These are phyloP conservation scores for Pammene fasciana DNA, from an alignment of 2,888 invertebrate species.

Conservation along the genomic window DNA sequence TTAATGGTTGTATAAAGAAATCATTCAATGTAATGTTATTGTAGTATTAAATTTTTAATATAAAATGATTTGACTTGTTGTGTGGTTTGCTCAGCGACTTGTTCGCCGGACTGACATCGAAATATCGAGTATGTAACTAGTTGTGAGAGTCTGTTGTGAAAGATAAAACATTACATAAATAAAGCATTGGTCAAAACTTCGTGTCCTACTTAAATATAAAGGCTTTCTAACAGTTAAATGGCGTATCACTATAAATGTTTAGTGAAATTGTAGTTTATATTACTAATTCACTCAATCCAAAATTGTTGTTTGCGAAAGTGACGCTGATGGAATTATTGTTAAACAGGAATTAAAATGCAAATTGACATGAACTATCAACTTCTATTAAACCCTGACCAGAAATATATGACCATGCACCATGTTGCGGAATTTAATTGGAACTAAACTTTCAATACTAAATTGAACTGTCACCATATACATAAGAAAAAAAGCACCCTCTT, in stretches of 20 bases:
- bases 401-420: too few relatives aligned
- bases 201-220: slow-evolving; percentile 12
- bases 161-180: background rate
- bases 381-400: too few relatives aligned
- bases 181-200: background rate
- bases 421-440: too few relatives aligned
- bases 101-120: slow-evolving; percentile 26
- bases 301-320: background rate
- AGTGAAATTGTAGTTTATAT: background rate
- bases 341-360: background rate
- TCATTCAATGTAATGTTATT: slow-evolving; percentile 30
- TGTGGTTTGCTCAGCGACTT: slow-evolving; percentile 10
- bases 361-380: background rate
- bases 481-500: too few relatives aligned
- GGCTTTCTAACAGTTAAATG: background rate
- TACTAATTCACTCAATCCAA: background rate
- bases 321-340: background rate
- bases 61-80: slow-evolving; percentile 11
- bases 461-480: too few relatives aligned
- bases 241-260: background rate
- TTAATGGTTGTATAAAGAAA: slow-evolving; percentile 26
- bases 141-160: slow-evolving; percentile 18
- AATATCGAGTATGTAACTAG: background rate
- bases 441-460: too few relatives aligned
- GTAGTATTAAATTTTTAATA: slow-evolving; percentile 18